Base-by-base conservation (phyloP, 2,113 vertebrate species). In the Brachypodius melanocephalos region DNA sequence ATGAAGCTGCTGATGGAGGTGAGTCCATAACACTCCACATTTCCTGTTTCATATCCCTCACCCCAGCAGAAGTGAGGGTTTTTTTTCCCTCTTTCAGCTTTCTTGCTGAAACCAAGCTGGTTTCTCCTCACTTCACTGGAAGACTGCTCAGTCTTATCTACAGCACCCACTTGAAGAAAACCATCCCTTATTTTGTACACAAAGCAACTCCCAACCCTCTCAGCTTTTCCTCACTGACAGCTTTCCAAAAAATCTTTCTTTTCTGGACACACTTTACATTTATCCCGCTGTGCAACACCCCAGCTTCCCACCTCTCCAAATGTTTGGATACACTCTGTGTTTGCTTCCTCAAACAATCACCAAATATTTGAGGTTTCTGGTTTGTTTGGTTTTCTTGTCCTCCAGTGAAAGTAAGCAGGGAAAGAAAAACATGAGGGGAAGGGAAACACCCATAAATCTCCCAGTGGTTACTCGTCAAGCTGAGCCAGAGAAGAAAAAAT, bases 11-110 rank as follows among this genome's bases (percentile, higher is more conserved):
- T 2, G 4, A 10, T 0, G 5, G 25, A 79, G 32, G 18, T 45
- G 52, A n/a, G n/a, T 2, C n/a, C 31, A 0, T 3, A 31, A 15
- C 17, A 14, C 11, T 52, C 31, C 31, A 18, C 3, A 0, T 14
- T n/a, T 49, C 67, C 63, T 9, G 12, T 34, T 36, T 66, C 22
- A 10, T 0, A 10, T 14, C 32, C 55, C 28, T 5, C 16, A 15
- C 14, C 40, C n/a, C 58, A 61, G 77, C 45, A 77, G 40, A 43
- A 73, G 3, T 15, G 31, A 19, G 2, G 2, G 11, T 45, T 75
- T 69, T n/a, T 34, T 12, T 87, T n/a, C n/a, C 49, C 12, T 58
- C 49, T 62, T 40, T 32, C 49, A 52, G 49, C 17, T 36, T 83
- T 25, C 42, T 36, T 36, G 38, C 31, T 55, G n/a, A 79, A 79